These are phyloP conservation scores for Anoplolepis gracilipes DNA, from an alignment of 1,140 invertebrate genomes.

Conservation along the genomic window DNA sequence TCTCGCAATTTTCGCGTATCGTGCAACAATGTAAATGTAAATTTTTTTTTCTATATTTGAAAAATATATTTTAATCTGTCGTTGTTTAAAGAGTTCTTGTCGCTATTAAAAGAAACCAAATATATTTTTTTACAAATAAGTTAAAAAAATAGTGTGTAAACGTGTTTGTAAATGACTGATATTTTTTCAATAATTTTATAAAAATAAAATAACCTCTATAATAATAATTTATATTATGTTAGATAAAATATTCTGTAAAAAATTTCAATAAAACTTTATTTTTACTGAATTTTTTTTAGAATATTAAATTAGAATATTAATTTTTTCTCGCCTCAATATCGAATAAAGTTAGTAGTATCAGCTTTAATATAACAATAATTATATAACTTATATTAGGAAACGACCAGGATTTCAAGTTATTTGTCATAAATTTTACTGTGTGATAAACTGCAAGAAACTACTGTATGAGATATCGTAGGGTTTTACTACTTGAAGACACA, in stretches of 20 bases:
- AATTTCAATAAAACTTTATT: background rate
- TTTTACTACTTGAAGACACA: conserved; percentile 21
- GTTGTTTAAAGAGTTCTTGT: background rate
- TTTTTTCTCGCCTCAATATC: background rate
- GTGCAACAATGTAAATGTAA: background rate
- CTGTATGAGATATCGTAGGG: background rate
- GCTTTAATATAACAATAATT: background rate
- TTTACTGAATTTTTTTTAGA: background rate
- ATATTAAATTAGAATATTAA: background rate
- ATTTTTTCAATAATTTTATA: background rate
- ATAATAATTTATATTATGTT: background rate
- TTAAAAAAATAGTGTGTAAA: background rate
- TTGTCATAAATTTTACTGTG: background rate
- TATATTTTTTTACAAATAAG: background rate
- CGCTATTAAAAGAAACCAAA: conserved; percentile 1
- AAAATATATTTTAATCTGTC: background rate
- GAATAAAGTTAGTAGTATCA: background rate
- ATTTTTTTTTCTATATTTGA: background rate
- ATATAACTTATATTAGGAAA: background rate
- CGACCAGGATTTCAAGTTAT: background rate
- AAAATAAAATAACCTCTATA: background rate
- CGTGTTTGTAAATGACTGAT: background rate
- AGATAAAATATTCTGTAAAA: background rate
- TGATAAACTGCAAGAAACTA: conserved; percentile 1
- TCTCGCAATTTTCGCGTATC: background rate